Evolutionary conservation across 2,888 invertebrate species (phyloP).

Genomic region (Machimus rusticus): DNA sequence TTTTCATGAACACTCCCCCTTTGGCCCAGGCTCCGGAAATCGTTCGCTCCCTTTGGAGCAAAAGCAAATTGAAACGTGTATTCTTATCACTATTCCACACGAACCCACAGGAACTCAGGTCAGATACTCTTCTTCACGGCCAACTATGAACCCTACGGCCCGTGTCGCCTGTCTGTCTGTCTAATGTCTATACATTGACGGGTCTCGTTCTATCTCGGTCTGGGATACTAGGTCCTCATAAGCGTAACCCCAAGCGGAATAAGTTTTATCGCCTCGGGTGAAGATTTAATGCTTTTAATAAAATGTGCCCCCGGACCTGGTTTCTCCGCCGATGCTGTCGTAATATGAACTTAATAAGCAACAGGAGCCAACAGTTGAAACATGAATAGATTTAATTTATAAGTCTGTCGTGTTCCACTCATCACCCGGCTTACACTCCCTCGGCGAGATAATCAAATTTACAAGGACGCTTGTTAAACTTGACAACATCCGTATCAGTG

Average conservation of each 20-base stretch:
- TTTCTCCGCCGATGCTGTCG: conserved; percentile 19
- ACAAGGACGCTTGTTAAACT: neutral
- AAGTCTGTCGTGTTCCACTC: neutral
- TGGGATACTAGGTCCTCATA: neutral
- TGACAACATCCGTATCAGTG: neutral
- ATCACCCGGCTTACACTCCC: neutral
- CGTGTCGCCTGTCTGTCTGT: neutral
- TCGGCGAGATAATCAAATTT: neutral
- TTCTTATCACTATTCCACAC: neutral
- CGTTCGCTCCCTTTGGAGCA: neutral
- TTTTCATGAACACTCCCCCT: conserved; percentile 1
- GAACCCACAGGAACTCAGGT: neutral
- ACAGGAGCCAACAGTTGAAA: conserved; percentile 24
- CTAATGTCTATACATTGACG: neutral
- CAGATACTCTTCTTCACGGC: neutral
- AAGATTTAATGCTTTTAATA: conserved; percentile 40
- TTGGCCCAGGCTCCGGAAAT: neutral
- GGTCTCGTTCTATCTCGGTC: neutral
- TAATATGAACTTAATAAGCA: conserved; percentile 31
- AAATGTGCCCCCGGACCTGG: conserved; percentile 26
- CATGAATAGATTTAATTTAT: conserved; percentile 36
- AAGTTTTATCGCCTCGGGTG: conserved; percentile 24
- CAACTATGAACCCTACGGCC: neutral
- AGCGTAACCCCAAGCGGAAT: neutral
- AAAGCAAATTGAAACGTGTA: conserved; percentile 19